phyloP scores from a whole-genome alignment of 2,113 vertebrate genomes.

The Epinephelus fuscoguttatus region DNA sequence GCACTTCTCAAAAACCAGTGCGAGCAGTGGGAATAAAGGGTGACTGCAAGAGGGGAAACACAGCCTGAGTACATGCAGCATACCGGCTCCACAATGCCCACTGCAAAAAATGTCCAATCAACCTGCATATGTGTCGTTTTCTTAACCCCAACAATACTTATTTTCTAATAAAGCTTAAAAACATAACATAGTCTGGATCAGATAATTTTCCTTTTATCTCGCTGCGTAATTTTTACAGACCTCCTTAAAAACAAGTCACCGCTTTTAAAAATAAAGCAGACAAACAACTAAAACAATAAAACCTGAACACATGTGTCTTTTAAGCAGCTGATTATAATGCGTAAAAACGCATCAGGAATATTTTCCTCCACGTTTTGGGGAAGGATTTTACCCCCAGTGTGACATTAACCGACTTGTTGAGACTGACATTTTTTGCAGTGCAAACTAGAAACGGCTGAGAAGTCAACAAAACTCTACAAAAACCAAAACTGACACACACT shows the following conservation, averaged over 20 bases:
- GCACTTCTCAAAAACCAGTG: constrained; percentile 99
- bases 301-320: neutral
- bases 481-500: neutral
- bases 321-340: neutral
- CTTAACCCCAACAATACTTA: neutral
- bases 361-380: constrained; percentile 16
- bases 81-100: constrained; percentile 65
- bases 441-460: constrained; percentile 48
- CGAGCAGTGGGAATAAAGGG: constrained; percentile 98
- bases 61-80: constrained; percentile 75
- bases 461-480: constrained; percentile 48
- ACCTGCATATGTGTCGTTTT: constrained; percentile 26
- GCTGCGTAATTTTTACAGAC: neutral
- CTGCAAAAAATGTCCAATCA: constrained; percentile 63
- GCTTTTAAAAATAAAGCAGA: neutral
- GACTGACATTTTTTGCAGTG: constrained; percentile 71
- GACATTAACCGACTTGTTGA: constrained; percentile 28
- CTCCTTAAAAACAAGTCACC: neutral
- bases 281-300: neutral
- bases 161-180: neutral
- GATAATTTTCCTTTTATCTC: neutral
- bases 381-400: neutral
- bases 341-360: constrained; percentile 14
- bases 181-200: neutral
- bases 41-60: constrained; percentile 91